Conservation (phyloP, 2,113 vertebrate species). For the Halcyon malimbica region DNA sequence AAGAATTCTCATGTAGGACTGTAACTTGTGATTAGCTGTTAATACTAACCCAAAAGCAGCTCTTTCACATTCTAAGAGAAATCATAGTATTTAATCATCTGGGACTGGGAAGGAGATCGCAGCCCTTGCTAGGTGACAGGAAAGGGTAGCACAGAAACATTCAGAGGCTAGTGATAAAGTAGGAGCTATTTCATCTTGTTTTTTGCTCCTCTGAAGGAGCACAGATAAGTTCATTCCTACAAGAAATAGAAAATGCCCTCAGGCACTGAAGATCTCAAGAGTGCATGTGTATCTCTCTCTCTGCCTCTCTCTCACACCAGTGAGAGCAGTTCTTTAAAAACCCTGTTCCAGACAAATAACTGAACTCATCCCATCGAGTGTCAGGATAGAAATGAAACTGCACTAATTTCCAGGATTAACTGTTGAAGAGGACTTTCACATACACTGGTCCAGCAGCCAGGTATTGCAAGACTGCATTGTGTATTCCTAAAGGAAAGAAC, state of each 20-base stretch:
- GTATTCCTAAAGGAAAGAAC: not conserved
- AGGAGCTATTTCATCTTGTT: constrained; percentile 43
- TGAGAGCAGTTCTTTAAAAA: not conserved
- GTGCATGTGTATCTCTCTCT: not conserved
- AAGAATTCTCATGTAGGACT: not conserved
- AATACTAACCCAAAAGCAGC: not conserved
- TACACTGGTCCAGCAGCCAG: not conserved
- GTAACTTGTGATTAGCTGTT: not conserved
- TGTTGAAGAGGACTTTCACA: not conserved
- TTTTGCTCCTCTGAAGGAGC: constrained; percentile 31
- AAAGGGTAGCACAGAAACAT: constrained; percentile 34
- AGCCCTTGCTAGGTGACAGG: not conserved
- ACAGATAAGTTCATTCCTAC: constrained; percentile 40
- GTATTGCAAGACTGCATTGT: not conserved
- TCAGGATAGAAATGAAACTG: not conserved
- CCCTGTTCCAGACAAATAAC: not conserved
- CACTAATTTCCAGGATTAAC: not conserved
- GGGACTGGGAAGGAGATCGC: not conserved
- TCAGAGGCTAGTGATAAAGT: not conserved
- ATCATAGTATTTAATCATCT: constrained; percentile 29
- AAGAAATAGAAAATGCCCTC: constrained; percentile 36
- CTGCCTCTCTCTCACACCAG: not conserved
- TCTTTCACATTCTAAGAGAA: not conserved
- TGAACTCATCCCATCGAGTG: not conserved
- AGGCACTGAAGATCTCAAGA: constrained; percentile 25